These are phyloP conservation scores for Perithous albicinctus DNA, from an alignment of 2,888 invertebrate species.

Conservation along the genomic window DNA sequence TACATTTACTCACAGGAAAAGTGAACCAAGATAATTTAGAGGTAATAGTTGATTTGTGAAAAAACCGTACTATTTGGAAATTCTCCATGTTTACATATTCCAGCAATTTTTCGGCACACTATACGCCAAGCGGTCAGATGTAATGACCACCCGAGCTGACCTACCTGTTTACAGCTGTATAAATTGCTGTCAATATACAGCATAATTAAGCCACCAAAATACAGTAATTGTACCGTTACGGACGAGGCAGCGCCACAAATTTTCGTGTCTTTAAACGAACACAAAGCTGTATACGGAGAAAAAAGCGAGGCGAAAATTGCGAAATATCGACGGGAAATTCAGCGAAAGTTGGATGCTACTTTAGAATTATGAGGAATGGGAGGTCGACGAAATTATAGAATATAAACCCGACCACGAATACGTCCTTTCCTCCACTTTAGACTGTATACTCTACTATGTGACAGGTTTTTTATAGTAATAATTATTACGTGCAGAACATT, in stretches of 20 bases:
- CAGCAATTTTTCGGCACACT: conserved; percentile 62
- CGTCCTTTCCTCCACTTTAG: not conserved
- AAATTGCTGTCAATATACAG: conserved; percentile 64
- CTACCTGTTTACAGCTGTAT: conserved; percentile 69
- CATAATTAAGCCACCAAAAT: conserved; percentile 55
- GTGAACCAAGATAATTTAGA: conserved; percentile 72
- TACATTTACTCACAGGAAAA: conserved; percentile 65
- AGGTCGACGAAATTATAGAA: conserved; percentile 59
- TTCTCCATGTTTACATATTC: not conserved
- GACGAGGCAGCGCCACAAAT: conserved; percentile 39
- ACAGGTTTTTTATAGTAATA: too few relatives aligned
- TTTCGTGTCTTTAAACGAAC: conserved; percentile 25
- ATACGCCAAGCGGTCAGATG: conserved; percentile 53
- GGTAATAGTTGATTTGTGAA: conserved; percentile 44
- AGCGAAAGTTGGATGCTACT: not conserved
- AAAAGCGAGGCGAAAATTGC: not conserved
- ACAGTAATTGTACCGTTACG: conserved; percentile 66
- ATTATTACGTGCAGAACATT: too few relatives aligned
- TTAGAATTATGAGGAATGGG: conserved; percentile 42
- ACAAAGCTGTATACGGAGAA: conserved; percentile 3
- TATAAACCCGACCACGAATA: conserved; percentile 52
- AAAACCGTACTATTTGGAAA: not conserved
- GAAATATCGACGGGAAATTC: conserved; percentile 4
- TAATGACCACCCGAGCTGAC: conserved; percentile 55
- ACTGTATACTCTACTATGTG: not conserved